Evolutionary conservation across 1,140 invertebrate genomes (phyloP).

Genomic region (Protaetia brevitarsis): DNA sequence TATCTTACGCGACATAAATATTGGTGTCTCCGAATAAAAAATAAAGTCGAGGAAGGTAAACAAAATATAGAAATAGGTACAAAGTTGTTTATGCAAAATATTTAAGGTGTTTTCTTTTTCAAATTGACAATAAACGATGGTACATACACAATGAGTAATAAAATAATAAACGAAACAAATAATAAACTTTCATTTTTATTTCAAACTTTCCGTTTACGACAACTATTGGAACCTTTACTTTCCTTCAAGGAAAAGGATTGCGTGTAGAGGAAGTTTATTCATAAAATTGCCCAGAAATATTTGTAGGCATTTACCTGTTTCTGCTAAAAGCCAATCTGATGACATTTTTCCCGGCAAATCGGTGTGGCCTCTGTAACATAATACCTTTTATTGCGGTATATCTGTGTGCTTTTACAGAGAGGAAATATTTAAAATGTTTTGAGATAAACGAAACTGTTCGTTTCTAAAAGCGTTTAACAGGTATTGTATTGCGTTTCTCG

Average conservation of each 20-base stretch:
- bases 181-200: neutral
- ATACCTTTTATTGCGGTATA: slow-evolving; percentile 11
- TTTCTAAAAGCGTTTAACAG: neutral
- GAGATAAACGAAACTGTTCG: neutral
- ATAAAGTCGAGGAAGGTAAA: neutral
- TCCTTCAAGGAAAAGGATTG: neutral
- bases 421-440: slow-evolving; percentile 7
- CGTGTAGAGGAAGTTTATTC: neutral
- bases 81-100: neutral
- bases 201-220: neutral
- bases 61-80: neutral
- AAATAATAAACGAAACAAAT: neutral
- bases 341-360: neutral
- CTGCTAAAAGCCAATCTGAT: neutral
- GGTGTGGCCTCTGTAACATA: neutral
- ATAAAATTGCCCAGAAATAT: neutral
- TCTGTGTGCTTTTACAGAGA: neutral
- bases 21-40: neutral
- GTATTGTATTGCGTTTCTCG: neutral
- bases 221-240: neutral
- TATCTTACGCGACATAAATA: neutral
- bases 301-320: neutral
- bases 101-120: neutral
- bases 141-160: neutral
- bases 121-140: neutral